Percentiles rank a stretch among this genome's conserved stretches.
phyloP scores from a whole-genome alignment of 2,113 vertebrate genomes.

The Cricetomys ansorgei region DNA sequence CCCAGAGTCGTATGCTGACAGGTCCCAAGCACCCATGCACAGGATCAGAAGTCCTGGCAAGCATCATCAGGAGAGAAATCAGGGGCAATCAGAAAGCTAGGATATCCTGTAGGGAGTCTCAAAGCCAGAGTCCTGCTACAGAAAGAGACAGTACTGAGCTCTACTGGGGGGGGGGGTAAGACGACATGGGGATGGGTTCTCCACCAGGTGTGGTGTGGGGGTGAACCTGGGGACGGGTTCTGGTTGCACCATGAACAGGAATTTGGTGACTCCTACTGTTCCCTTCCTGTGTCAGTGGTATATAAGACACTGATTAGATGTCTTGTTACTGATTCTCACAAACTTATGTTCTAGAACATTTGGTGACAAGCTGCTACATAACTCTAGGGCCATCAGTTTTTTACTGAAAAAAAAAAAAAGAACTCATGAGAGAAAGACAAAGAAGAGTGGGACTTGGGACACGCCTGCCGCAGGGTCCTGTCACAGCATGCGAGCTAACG shows the following conservation, averaged over 20 bases:
- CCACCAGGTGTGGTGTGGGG: too few relatives aligned
- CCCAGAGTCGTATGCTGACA: background rate
- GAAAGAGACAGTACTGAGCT: background rate
- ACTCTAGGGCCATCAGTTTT: background rate
- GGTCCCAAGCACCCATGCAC: background rate
- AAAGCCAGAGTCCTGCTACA: background rate
- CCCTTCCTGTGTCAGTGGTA: background rate
- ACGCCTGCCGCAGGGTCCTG: fast-evolving
- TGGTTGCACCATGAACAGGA: fast-evolving
- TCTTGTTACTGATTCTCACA: background rate
- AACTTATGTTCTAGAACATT: background rate
- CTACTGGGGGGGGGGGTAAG: background rate
- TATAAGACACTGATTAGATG: background rate
- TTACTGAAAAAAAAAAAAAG: background rate
- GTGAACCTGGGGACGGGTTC: fast-evolving
- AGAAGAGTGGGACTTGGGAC: background rate
- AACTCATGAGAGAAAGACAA: background rate
- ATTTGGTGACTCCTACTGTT: background rate
- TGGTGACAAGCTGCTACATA: background rate
- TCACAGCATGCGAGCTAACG: fast-evolving
- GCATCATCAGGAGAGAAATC: too few relatives aligned
- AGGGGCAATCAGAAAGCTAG: background rate
- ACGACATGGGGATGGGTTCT: fast-evolving
- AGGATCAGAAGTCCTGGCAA: background rate
- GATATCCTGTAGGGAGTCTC: background rate